These are phyloP conservation scores for Lepidonotus clava DNA, from an alignment of 2,888 invertebrate species.

Conservation along the genomic window DNA sequence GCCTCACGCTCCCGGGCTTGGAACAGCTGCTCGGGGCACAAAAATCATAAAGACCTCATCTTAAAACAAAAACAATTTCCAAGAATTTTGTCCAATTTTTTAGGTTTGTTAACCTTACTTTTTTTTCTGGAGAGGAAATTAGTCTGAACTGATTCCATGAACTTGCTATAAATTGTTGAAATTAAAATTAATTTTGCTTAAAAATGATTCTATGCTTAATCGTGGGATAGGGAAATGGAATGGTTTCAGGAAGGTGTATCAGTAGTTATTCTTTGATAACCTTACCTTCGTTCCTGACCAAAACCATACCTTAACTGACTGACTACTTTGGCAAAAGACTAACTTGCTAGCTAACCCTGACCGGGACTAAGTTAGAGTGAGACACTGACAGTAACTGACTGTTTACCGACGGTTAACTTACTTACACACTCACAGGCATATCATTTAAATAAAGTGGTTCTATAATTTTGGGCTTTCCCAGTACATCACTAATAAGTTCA, in stretches of 20 bases:
- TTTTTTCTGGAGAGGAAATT: too few relatives aligned
- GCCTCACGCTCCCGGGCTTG: conserved; percentile 77
- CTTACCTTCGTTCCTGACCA: too few relatives aligned
- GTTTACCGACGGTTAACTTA: background rate
- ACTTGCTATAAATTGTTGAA: too few relatives aligned
- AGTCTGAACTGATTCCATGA: too few relatives aligned
- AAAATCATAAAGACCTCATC: conserved; percentile 58
- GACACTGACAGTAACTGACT: background rate
- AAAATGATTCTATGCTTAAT: too few relatives aligned
- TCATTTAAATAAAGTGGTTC: conserved; percentile 1
- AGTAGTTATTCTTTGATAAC: too few relatives aligned
- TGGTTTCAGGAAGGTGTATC: too few relatives aligned
- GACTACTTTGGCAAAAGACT: too few relatives aligned
- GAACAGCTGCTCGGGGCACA: conserved; percentile 70
- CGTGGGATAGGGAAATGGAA: too few relatives aligned
- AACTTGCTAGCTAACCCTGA: background rate
- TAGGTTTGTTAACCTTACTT: background rate
- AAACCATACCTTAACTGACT: too few relatives aligned
- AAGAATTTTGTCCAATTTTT: background rate
- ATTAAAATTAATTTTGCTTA: too few relatives aligned
- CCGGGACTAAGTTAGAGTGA: background rate
- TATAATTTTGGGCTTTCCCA: conserved; percentile 16
- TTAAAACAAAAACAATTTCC: conserved; percentile 11
- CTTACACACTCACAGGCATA: conserved; percentile 27
- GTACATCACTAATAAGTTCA: background rate